Conservation (phyloP, 2,888 invertebrate genomes). For the Anodontia alba region DNA sequence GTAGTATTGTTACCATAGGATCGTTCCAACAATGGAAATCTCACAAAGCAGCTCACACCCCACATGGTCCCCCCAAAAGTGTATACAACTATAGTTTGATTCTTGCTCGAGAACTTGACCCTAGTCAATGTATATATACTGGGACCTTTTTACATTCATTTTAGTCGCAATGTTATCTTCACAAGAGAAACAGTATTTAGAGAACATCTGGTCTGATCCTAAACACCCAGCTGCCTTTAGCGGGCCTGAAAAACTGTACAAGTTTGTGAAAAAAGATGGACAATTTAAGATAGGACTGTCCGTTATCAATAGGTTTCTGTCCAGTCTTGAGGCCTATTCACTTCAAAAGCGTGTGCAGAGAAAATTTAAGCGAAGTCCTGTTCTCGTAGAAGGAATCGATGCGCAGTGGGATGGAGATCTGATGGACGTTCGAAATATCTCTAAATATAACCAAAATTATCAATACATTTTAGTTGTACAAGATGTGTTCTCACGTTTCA, state of each 20-base stretch:
- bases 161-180: conserved; percentile 11
- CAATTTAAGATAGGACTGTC: conserved; percentile 27
- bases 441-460: conserved; percentile 21
- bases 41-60: not conserved
- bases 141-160: not conserved
- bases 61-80: not conserved
- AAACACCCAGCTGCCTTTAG: not conserved
- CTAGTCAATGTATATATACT: not conserved
- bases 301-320: conserved; percentile 10
- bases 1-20: too few relatives aligned
- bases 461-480: conserved; percentile 29
- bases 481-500: conserved; percentile 36
- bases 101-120: not conserved
- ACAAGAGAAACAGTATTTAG: not conserved
- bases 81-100: not conserved
- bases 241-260: conserved; percentile 6
- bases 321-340: not conserved
- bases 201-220: conserved; percentile 26
- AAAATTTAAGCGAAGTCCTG: not conserved
- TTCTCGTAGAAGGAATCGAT: not conserved
- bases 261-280: conserved; percentile 27
- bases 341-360: not conserved
- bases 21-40: too few relatives aligned
- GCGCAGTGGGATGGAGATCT: not conserved
- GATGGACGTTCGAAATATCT: conserved; percentile 9